Conservation (phyloP, 2,113 vertebrate genomes). For the Cochlearius cochlearius region DNA sequence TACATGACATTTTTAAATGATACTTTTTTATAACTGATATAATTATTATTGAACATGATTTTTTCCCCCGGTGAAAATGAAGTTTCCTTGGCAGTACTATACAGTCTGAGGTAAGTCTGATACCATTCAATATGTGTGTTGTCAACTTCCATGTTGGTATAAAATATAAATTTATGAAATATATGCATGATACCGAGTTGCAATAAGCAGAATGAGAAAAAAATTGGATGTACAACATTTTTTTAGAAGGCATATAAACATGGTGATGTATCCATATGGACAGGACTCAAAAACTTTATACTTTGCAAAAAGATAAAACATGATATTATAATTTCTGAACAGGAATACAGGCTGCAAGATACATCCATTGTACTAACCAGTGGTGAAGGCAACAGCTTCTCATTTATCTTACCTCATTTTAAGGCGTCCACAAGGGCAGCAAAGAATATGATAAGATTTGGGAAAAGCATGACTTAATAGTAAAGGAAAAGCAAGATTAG, state of each 20-base stretch:
- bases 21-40: neutral
- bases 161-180: neutral
- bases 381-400: neutral
- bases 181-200: neutral
- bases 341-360: neutral
- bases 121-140: neutral
- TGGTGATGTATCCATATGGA: neutral
- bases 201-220: neutral
- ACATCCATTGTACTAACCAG: neutral
- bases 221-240: neutral
- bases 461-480: neutral
- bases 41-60: neutral
- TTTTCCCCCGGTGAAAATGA: neutral
- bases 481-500: neutral
- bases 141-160: neutral
- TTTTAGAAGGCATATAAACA: neutral
- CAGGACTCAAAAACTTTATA: neutral
- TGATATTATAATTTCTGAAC: neutral
- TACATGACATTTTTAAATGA: neutral
- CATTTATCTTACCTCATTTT: neutral
- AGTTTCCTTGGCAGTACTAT: neutral
- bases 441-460: neutral
- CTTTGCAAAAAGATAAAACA: neutral
- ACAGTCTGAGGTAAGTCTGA: neutral
- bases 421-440: neutral